Percentiles rank a stretch among this genome's conserved stretches.
These are phyloP conservation scores for Xiphophorus couchianus DNA, from an alignment of 2,113 vertebrate genomes.

Conservation along the genomic window DNA sequence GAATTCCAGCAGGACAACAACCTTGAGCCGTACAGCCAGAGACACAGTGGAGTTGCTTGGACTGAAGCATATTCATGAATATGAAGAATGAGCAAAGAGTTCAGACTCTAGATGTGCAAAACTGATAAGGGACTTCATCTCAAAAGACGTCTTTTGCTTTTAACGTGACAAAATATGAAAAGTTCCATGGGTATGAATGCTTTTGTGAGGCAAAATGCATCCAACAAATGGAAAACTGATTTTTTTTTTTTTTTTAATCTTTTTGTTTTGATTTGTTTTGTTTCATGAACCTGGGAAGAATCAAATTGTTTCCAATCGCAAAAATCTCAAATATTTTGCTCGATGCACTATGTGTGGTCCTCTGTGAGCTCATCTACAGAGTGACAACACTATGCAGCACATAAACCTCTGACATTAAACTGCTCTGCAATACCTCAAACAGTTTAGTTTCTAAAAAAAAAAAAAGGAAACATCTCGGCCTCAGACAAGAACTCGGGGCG, in stretches of 20 bases:
- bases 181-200: no score
- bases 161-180: no score
- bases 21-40: background rate
- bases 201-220: background rate
- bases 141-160: background rate
- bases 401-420: constrained; percentile 73
- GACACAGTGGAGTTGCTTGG: background rate
- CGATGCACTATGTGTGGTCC: constrained; percentile 72
- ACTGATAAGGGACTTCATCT: background rate
- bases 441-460: constrained; percentile 35
- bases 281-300: constrained; percentile 33
- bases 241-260: background rate
- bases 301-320: constrained; percentile 55
- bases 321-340: constrained; percentile 36
- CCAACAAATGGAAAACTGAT: constrained; percentile 14
- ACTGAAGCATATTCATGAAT: background rate
- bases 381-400: constrained; percentile 71
- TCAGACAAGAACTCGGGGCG: constrained; percentile 49
- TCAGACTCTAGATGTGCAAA: background rate
- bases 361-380: constrained; percentile 63
- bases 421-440: constrained; percentile 66
- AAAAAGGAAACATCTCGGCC: constrained; percentile 26
- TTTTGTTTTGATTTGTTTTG: constrained; percentile 9
- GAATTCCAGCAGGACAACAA: background rate
- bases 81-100: background rate